A percentile compares a stretch with the other conserved stretches of the same genome.
Conservation (phyloP, 2,113 vertebrate genomes). For the Prinia subflava region DNA sequence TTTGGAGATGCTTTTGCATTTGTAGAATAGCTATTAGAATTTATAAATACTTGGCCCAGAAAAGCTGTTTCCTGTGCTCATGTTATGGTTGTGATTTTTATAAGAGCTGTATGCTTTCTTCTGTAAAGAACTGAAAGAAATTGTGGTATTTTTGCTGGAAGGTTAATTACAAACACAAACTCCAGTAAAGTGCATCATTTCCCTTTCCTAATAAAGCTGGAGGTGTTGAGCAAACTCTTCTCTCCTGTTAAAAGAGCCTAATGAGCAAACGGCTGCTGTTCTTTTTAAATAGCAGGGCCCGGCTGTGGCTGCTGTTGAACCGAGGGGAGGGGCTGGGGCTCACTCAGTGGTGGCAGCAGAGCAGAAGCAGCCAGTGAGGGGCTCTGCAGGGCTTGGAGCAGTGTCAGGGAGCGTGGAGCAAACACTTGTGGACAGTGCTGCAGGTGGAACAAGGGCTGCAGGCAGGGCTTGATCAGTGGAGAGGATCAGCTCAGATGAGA, state of each 20-base stretch:
- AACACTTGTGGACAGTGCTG: background rate
- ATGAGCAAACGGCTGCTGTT: background rate
- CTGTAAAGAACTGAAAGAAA: background rate
- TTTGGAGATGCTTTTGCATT: background rate
- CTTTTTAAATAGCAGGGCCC: background rate
- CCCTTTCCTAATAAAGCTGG: background rate
- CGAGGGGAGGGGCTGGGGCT: background rate
- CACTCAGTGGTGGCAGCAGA: background rate
- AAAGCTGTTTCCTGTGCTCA: background rate
- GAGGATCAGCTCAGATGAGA: background rate
- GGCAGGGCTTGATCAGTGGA: fast-evolving
- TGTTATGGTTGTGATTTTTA: background rate
- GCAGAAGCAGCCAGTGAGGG: background rate
- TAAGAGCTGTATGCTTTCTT: background rate
- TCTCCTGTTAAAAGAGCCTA: background rate
- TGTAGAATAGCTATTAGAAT: background rate
- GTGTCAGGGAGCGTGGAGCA: background rate
- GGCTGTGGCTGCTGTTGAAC: background rate
- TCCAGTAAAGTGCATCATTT: background rate
- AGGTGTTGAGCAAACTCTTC: background rate
- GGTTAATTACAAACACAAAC: background rate
- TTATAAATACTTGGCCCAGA: background rate
- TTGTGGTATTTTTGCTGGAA: background rate
- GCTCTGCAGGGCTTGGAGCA: background rate
- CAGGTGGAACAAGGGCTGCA: background rate